phyloP scores from a whole-genome alignment of 1,140 invertebrate genomes.

The Apis mellifera region Amel_HAv3.1 CM009938.2:3389001-3389500 shows the following conservation, averaged over 20 bases:
- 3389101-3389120: conserved; percentile 12
- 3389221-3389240: not conserved
- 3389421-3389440: conserved; percentile 76
- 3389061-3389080: not conserved
- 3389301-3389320: conserved; percentile 68
- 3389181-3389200: too few species aligned
- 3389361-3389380: conserved; percentile 78
- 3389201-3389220: not conserved
- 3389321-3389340: conserved; percentile 48
- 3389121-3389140: not conserved
- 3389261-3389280: conserved; percentile 20
- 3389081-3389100: conserved; percentile 22
- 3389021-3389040: too few species aligned
- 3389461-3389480: conserved; percentile 73
- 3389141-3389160: not conserved
- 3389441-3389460: conserved; percentile 74
- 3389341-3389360: conserved; percentile 75
- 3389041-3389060: not conserved
- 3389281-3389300: conserved; percentile 48
- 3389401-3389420: conserved; percentile 73
- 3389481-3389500: conserved; percentile 72
- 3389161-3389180: too few species aligned
- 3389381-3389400: conserved; percentile 45
- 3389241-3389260: not conserved
- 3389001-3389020: not conserved